Conservation (phyloP, 1,140 invertebrate species). For the Anastatus disparis region DNA sequence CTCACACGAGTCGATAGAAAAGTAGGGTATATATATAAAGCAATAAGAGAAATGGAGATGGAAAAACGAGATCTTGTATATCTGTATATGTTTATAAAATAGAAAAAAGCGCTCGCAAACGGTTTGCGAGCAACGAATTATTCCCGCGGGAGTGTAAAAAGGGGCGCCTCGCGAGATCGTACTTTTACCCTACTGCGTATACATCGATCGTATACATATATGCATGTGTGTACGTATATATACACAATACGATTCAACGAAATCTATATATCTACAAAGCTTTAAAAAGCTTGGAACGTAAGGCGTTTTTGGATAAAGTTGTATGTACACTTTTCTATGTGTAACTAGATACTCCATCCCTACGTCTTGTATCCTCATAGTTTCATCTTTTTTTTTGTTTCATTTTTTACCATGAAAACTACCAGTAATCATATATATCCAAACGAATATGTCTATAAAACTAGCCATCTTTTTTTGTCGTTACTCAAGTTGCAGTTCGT, state of each 20-base stretch:
- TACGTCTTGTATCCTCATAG: conserved; percentile 41
- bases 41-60: conserved; percentile 39
- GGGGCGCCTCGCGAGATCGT: background rate
- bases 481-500: background rate
- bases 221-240: background rate
- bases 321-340: background rate
- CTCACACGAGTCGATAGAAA: conserved; percentile 9
- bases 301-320: conserved; percentile 46
- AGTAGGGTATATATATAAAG: conserved; percentile 32
- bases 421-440: background rate
- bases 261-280: conserved; percentile 35
- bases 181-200: too few relatives aligned
- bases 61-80: conserved; percentile 1
- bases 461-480: background rate
- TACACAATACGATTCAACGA: background rate
- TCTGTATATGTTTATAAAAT: background rate
- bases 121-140: conserved; percentile 43
- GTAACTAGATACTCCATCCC: conserved; percentile 45
- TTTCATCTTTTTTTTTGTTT: too few relatives aligned
- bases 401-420: conserved; percentile 1
- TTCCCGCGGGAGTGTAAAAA: conserved; percentile 39
- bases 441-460: too few relatives aligned
- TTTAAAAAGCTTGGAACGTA: conserved; percentile 27
- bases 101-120: conserved; percentile 14
- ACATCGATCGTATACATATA: background rate